Conservation (phyloP, 1,140 invertebrate species). For the Phenacoccus solenopsis region DNA sequence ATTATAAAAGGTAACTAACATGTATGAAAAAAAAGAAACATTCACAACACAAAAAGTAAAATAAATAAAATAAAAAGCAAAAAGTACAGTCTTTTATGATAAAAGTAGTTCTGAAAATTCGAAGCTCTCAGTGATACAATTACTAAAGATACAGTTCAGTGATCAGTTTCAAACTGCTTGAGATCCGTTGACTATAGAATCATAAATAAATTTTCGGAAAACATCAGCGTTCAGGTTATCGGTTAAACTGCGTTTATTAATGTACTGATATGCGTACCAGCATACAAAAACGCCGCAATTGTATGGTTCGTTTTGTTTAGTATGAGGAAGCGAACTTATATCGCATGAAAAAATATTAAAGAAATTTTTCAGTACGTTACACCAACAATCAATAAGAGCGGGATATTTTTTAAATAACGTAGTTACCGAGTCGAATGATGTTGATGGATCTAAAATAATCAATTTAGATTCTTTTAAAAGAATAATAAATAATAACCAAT, state of each 20-base stretch:
- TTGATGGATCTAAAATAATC: neutral
- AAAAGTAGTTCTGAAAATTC: too few species aligned
- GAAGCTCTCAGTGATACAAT: neutral
- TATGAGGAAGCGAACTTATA: neutral
- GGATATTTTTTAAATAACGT: neutral
- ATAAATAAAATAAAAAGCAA: neutral
- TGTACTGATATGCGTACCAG: neutral
- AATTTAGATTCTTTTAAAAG: neutral
- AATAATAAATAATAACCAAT: neutral
- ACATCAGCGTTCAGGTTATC: neutral
- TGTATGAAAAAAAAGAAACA: too few species aligned
- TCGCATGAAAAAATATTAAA: neutral
- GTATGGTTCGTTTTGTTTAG: neutral
- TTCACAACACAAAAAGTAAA: too few species aligned
- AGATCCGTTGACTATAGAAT: neutral
- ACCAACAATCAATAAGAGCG: neutral
- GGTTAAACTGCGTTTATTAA: neutral
- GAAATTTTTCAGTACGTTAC: neutral
- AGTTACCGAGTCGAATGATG: neutral
- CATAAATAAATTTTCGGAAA: neutral
- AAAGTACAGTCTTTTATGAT: too few species aligned
- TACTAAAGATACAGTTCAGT: too few species aligned
- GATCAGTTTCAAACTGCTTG: neutral
- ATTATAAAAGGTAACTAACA: too few species aligned
- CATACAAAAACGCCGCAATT: neutral